Evolutionary conservation across 2,113 vertebrate genomes (phyloP).

Genomic region (Mixornis gularis): DNA sequence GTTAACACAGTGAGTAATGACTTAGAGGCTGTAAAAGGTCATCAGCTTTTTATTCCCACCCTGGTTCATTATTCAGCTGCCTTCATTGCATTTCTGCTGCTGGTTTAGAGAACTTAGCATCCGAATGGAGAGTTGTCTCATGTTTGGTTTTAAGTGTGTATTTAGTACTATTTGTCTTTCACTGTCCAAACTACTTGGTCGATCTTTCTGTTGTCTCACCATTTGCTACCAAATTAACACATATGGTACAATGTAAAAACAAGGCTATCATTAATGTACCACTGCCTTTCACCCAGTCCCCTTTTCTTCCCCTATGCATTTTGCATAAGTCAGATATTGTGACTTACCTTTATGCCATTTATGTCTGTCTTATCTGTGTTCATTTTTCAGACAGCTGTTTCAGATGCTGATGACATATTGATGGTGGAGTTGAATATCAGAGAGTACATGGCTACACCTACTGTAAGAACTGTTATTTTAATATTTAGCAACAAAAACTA

Average conservation of each 20-base stretch:
- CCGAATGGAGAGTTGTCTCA: neutral
- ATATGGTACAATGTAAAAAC: neutral
- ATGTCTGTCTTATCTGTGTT: neutral
- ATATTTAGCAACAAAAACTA: neutral
- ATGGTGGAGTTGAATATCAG: conserved; percentile 68
- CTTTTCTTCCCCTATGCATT: neutral
- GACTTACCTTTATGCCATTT: neutral
- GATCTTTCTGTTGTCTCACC: neutral
- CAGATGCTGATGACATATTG: conserved; percentile 72
- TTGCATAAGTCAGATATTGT: neutral
- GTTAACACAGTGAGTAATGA: neutral
- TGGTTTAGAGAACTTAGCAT: neutral
- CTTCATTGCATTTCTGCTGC: neutral
- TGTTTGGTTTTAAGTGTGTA: neutral
- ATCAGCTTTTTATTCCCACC: neutral
- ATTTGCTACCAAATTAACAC: neutral
- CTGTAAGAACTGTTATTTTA: conserved; percentile 60
- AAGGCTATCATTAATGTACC: neutral
- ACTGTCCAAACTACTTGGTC: neutral
- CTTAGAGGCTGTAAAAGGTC: neutral
- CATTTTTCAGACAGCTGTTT: conserved; percentile 63
- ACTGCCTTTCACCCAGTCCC: neutral
- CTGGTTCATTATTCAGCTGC: neutral
- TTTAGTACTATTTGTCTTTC: neutral
- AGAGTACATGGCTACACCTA: conserved; percentile 40